These are phyloP conservation scores for Harlomillsia oculata DNA, from an alignment of 1,140 invertebrate species.

Conservation along the genomic window DNA sequence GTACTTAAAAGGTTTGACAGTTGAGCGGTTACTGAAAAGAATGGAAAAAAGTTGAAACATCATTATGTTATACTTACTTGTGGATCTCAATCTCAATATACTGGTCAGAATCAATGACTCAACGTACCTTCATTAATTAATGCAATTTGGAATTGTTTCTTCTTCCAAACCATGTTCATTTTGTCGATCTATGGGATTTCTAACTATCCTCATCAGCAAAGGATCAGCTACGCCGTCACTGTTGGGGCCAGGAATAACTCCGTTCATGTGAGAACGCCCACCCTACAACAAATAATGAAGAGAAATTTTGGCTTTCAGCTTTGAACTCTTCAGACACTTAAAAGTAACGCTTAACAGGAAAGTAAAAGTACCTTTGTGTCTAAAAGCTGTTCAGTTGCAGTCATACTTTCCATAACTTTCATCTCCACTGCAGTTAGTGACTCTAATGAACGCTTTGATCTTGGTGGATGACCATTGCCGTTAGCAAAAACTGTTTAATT, in stretches of 20 bases:
- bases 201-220: constrained; percentile 21
- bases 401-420: constrained; percentile 22
- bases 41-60: not conserved
- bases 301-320: not conserved
- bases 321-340: not conserved
- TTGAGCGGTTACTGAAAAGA: constrained; percentile 22
- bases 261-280: constrained; percentile 19
- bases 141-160: constrained; percentile 14
- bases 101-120: not conserved
- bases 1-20: constrained; percentile 22
- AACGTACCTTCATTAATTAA: constrained; percentile 6
- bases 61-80: not conserved
- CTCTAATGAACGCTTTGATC: constrained; percentile 21
- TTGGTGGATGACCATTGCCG: constrained; percentile 24
- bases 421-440: constrained; percentile 30
- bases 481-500: constrained; percentile 15
- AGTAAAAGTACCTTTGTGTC: constrained; percentile 26
- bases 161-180: constrained; percentile 19
- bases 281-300: constrained; percentile 11
- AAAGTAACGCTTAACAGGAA: not conserved
- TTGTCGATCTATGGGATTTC: constrained; percentile 21
- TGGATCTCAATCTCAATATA: not conserved
- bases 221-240: constrained; percentile 23
- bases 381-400: constrained; percentile 7
- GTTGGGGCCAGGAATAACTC: constrained; percentile 16